Percentiles rank a stretch among this genome's conserved stretches.
These are phyloP conservation scores for Drosophila equinoxialis DNA, from an alignment of 1,140 invertebrate genomes.

Conservation along the genomic window DNA sequence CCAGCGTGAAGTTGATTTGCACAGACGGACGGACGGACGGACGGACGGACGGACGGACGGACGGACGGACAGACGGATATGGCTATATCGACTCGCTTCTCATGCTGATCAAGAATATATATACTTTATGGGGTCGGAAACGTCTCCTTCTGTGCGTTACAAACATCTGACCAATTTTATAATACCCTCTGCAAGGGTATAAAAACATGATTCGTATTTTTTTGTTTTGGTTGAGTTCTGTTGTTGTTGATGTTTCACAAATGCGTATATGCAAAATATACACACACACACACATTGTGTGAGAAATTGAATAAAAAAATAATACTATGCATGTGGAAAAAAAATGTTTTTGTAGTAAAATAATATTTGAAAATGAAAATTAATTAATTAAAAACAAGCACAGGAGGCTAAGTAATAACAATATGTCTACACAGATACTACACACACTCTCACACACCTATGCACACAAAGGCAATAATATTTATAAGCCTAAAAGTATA, in stretches of 20 bases:
- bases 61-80: too few species aligned
- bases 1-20: too few species aligned
- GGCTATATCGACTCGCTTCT: too few species aligned
- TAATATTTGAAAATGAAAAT: slow-evolving; percentile 15
- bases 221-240: not conserved
- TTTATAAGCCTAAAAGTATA: slow-evolving; percentile 29
- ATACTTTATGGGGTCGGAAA: too few species aligned
- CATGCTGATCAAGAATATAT: too few species aligned
- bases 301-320: slow-evolving; percentile 14
- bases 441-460: not conserved
- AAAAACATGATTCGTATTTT: slow-evolving; percentile 2
- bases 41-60: too few species aligned
- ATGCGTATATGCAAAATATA: not conserved
- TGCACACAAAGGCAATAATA: not conserved
- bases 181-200: too few species aligned
- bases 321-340: not conserved
- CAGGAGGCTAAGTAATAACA: slow-evolving; percentile 14
- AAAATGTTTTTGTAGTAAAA: slow-evolving; percentile 9
- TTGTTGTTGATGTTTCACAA: not conserved
- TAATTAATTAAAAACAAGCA: slow-evolving; percentile 18
- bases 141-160: too few species aligned
- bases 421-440: slow-evolving; percentile 1
- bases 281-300: not conserved
- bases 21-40: too few species aligned
- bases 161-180: too few species aligned